Percentiles rank a stretch among this genome's conserved stretches.
Evolutionary conservation across 2,797 vertebrate genomes (phyloP).

Genomic region (Lepilemur ruficaudatus): DNA sequence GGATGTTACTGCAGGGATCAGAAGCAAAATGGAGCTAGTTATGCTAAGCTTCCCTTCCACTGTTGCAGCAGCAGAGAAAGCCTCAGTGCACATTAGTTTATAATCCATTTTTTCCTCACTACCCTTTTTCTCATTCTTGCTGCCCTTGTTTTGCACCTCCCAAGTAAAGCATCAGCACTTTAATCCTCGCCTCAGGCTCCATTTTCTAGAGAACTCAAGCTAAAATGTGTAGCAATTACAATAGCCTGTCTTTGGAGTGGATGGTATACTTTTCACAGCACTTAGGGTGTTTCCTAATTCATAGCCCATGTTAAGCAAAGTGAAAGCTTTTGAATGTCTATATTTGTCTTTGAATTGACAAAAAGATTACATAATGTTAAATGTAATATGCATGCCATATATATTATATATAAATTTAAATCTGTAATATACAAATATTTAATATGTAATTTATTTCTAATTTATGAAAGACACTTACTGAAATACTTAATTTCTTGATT

Average conservation of each 20-base stretch:
- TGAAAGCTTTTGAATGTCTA: neutral
- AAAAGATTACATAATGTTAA: neutral
- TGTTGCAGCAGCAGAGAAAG: neutral
- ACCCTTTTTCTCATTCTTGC: neutral
- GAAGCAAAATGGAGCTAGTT: neutral
- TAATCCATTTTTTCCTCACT: neutral
- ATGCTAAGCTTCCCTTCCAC: neutral
- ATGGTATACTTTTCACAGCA: neutral
- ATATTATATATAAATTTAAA: neutral
- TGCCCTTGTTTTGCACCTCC: neutral
- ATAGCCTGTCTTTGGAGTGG: neutral
- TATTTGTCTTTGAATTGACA: neutral
- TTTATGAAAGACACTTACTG: neutral
- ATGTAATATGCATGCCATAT: neutral
- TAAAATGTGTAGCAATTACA: neutral
- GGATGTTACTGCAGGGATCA: neutral
- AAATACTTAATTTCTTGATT: constrained; percentile 39
- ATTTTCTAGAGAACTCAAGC: neutral
- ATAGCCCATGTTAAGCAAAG: neutral
- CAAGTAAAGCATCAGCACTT: neutral
- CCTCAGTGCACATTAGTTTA: neutral
- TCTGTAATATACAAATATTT: neutral
- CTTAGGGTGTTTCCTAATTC: neutral
- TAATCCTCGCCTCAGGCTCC: neutral
- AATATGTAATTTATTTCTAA: constrained; percentile 15